Evolutionary conservation across 2,797 vertebrate species (phyloP).

Genomic region (Gymnothorax javanicus): DNA sequence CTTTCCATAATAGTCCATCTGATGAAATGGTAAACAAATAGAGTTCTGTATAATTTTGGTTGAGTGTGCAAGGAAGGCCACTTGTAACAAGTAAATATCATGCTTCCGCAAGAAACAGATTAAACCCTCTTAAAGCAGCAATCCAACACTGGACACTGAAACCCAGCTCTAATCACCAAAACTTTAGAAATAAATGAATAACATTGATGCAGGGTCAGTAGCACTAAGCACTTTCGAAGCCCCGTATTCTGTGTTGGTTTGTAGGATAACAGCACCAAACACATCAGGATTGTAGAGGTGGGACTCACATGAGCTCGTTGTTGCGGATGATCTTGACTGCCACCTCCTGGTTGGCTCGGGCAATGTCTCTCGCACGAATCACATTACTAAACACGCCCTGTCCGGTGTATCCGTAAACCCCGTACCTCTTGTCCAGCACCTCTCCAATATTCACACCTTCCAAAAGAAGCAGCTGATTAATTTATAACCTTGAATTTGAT

Average conservation of each 20-base stretch:
- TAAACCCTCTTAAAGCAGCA: neutral
- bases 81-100: neutral
- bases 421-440: slow-evolving; percentile 95
- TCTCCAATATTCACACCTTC: slow-evolving; percentile 97
- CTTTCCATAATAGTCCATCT: neutral
- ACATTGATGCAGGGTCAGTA: neutral
- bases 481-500: neutral
- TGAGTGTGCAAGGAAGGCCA: neutral
- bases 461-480: neutral
- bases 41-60: neutral
- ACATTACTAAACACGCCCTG: slow-evolving; percentile 99
- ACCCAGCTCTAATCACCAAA: neutral
- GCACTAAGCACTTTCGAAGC: neutral
- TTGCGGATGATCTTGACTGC: slow-evolving; percentile 99
- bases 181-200: neutral
- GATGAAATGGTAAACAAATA: neutral
- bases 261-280: neutral
- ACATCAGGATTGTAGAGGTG: neutral
- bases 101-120: neutral
- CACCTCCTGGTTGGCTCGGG: slow-evolving; percentile 95
- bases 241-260: neutral
- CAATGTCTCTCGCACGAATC: slow-evolving; percentile 92
- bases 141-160: neutral
- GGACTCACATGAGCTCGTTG: slow-evolving; percentile 96
- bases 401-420: slow-evolving; percentile 97